Percentiles rank a stretch among this genome's conserved stretches.
Conservation (phyloP, 1,140 invertebrate genomes). For the Lordiphosa mommai region DNA sequence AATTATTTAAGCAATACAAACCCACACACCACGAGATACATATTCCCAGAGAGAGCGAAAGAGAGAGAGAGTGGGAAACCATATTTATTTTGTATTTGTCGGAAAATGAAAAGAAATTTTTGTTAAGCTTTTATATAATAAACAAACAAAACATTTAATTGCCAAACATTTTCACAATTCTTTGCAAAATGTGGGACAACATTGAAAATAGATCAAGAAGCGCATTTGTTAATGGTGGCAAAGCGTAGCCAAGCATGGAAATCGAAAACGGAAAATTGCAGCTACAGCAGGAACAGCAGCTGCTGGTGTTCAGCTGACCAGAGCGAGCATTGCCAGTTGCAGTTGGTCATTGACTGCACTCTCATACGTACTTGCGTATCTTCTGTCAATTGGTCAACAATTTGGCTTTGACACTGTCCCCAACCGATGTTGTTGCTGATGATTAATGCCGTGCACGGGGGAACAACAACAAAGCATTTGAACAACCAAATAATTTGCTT, state of each 20-base stretch:
- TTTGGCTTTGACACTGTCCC: slow-evolving; percentile 57
- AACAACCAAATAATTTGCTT: slow-evolving; percentile 21
- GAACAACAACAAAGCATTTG: slow-evolving; percentile 3
- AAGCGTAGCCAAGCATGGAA: slow-evolving; percentile 52
- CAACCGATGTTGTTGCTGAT: slow-evolving; percentile 7
- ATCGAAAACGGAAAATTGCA: slow-evolving; percentile 58
- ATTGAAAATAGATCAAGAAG: neutral
- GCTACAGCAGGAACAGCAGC: slow-evolving; percentile 23
- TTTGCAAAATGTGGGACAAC: slow-evolving; percentile 2
- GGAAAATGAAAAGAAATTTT: neutral
- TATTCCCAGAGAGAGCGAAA: neutral
- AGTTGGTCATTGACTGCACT: slow-evolving; percentile 53
- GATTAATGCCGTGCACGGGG: slow-evolving; percentile 50
- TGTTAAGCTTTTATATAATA: slow-evolving; percentile 21
- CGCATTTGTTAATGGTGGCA: too few relatives aligned
- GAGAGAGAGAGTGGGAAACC: neutral
- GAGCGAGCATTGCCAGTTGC: slow-evolving; percentile 48
- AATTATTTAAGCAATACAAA: slow-evolving; percentile 61
- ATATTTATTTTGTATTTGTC: too few relatives aligned
- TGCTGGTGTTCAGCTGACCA: slow-evolving; percentile 47
- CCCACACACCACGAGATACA: neutral
- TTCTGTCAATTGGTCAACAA: slow-evolving; percentile 13
- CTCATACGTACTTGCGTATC: too few relatives aligned
- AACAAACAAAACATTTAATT: slow-evolving; percentile 18
- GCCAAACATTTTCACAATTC: slow-evolving; percentile 50